Conservation (phyloP, 2,888 invertebrate species). For the Orthonevra nobilis region DNA sequence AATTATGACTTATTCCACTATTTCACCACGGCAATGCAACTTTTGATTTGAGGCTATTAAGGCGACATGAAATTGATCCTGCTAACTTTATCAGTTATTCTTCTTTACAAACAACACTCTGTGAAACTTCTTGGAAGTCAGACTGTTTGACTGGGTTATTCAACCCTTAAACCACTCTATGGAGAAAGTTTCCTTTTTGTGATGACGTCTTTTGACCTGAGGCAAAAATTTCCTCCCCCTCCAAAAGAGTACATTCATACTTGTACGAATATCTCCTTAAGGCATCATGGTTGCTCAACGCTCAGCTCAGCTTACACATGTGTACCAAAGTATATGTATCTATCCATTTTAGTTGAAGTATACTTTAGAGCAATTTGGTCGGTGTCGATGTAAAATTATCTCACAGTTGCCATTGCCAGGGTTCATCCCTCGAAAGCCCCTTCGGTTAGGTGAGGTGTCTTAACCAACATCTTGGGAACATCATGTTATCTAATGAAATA, state of each 20-base stretch:
- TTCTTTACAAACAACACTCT: background rate
- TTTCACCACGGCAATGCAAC: too few species aligned
- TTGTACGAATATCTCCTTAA: constrained; percentile 41
- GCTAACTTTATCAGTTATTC: too few species aligned
- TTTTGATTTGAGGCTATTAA: too few species aligned
- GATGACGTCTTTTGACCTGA: constrained; percentile 68
- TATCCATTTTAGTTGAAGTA: constrained; percentile 65
- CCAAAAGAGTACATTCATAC: too few species aligned
- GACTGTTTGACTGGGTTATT: constrained; percentile 46
- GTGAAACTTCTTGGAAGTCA: background rate
- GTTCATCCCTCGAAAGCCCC: constrained; percentile 12
- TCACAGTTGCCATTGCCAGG: constrained; percentile 43
- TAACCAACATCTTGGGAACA: constrained; percentile 71
- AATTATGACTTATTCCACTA: too few species aligned
- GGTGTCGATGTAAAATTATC: constrained; percentile 70
- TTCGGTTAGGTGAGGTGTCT: constrained; percentile 67
- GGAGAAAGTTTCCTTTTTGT: constrained; percentile 56
- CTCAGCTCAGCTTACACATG: constrained; percentile 50
- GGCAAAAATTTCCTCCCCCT: constrained; percentile 53
- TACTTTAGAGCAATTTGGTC: constrained; percentile 59
- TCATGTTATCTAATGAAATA: constrained; percentile 71
- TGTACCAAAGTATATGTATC: constrained; percentile 4
- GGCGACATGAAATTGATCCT: too few species aligned
- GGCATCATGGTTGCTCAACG: constrained; percentile 44
- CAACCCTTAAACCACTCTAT: constrained; percentile 38